Base-by-base conservation (phyloP, 2,888 invertebrate species). In the Arctia plantaginis region DNA sequence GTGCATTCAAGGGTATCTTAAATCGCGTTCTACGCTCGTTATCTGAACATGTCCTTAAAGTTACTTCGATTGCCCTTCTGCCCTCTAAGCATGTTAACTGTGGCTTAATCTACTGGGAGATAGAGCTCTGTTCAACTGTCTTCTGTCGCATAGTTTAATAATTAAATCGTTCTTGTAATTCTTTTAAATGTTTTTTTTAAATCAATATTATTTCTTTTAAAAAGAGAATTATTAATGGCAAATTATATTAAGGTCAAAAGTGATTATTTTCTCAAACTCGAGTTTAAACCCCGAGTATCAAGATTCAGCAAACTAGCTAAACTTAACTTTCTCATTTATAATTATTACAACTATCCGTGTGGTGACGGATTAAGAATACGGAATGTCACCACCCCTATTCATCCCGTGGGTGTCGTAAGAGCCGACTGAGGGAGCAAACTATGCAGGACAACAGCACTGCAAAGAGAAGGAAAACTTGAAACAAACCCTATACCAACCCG, bases 121-220 rank as follows among this genome's bases (percentile, higher is more conserved):
- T 30, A 33, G 62, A 44, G 39, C 62, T 30, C 23, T 10, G 39
- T 51, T 73, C 47, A 51, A 39, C 62, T 73, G 64, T 30, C 35
- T 7, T 39, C 68, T 44, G 68, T 68, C 68, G 68, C 47, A 64
- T 62, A 47, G 18, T 69, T 69, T 35, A 69, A 64, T 73, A 27
- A 64, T 73, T 64, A 51, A 68, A 73, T 39, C n/a, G 18, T 33
- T 62, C 59, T 39, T 66, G 62, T 12, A 6, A 55, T 27, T 59
- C 20, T 1, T 68, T 68, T n/a, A 47, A 23, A 67, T 8, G 4
- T 30, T 30, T 47, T 47, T 47, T 1, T 39, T 1, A 12, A 30
- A 20, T 44, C 20, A 27, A 44, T 12, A 18, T 12, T 6, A 66
- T 20, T 66, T 0, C 10, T 27, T 55, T 55, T n/a, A 27, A 55